phyloP scores from a whole-genome alignment of 2,888 invertebrate genomes.

The Diabrotica balteata region DNA sequence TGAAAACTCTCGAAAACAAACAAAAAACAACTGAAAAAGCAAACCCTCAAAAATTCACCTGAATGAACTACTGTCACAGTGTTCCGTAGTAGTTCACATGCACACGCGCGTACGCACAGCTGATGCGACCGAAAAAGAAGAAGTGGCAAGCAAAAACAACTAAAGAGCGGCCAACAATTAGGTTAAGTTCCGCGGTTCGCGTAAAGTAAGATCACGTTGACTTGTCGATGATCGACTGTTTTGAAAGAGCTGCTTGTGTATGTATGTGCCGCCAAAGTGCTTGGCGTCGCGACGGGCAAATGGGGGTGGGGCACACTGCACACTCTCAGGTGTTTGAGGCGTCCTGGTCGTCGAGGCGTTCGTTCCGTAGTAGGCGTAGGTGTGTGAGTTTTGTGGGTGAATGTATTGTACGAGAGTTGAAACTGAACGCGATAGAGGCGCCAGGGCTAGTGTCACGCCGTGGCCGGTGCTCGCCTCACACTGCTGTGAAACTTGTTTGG shows the following conservation, averaged over 20 bases:
- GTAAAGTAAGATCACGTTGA: constrained; percentile 23
- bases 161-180: constrained; percentile 19
- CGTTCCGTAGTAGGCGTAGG: constrained; percentile 21
- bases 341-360: constrained; percentile 61
- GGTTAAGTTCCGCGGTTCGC: constrained; percentile 20
- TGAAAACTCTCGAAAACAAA: constrained; percentile 5
- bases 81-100: constrained; percentile 23
- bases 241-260: constrained; percentile 21
- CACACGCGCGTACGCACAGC: constrained; percentile 34
- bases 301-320: constrained; percentile 66
- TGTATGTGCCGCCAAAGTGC: constrained; percentile 47
- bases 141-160: constrained; percentile 19
- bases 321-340: constrained; percentile 60
- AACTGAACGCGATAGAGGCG: constrained; percentile 62
- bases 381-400: constrained; percentile 19
- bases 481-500: constrained; percentile 48
- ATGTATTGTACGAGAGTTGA: constrained; percentile 21
- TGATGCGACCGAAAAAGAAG: constrained; percentile 21
- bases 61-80: constrained; percentile 27
- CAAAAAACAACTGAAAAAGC: constrained; percentile 12
- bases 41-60: constrained; percentile 25
- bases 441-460: constrained; percentile 63
- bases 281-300: constrained; percentile 54
- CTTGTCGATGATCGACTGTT: constrained; percentile 34
- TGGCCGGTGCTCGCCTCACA: constrained; percentile 63